A percentile compares a stretch with the other conserved stretches of the same genome.
Evolutionary conservation across 2,888 invertebrate genomes (phyloP).

Genomic region (Drosophila longiperda): DNA sequence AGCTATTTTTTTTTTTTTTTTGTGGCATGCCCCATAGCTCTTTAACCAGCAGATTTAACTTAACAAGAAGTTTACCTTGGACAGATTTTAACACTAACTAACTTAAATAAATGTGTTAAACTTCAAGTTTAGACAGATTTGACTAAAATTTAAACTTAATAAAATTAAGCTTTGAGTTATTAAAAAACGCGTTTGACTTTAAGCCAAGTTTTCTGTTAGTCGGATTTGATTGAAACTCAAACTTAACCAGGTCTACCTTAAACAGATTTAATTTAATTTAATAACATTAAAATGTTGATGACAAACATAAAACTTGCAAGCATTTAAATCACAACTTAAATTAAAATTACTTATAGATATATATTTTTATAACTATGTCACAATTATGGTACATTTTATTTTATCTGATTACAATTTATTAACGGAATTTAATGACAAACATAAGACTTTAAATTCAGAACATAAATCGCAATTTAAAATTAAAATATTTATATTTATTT

Average conservation of each 20-base stretch:
- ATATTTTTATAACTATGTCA: no score
- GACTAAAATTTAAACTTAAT: not conserved
- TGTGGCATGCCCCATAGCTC: conserved; percentile 32
- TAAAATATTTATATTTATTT: not conserved
- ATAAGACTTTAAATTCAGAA: not conserved
- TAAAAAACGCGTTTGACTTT: no score
- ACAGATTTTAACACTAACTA: not conserved
- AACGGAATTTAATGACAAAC: not conserved
- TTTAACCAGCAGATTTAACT: conserved; percentile 24
- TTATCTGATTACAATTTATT: no score
- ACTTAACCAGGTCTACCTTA: not conserved
- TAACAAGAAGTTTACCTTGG: not conserved
- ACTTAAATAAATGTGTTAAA: not conserved
- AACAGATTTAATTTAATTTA: not conserved
- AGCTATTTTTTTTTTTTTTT: conserved; percentile 17
- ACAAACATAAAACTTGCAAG: not conserved
- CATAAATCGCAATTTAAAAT: not conserved
- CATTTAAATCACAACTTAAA: not conserved
- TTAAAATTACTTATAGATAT: not conserved
- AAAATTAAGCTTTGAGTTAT: not conserved
- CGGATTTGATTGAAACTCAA: not conserved
- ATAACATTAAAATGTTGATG: not conserved
- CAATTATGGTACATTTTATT: no score
- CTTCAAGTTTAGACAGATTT: not conserved
- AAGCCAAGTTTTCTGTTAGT: not conserved